Evolutionary conservation across 2,888 invertebrate species (phyloP).

Genomic region (Hypselothyrea guttata): DNA sequence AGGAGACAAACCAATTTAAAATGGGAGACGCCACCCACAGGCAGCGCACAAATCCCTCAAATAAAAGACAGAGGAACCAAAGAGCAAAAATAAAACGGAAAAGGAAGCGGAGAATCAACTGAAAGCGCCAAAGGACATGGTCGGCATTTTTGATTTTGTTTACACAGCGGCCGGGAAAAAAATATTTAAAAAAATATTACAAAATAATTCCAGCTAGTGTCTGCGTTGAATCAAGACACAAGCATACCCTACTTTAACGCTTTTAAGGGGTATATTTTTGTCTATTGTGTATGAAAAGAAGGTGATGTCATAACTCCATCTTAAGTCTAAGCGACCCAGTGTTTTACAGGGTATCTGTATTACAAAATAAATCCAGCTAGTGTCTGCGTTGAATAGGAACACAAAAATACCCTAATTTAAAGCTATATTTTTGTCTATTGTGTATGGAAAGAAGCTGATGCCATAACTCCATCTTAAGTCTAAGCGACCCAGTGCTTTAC

Average conservation of each 20-base stretch:
- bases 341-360: too few species aligned
- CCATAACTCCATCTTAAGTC: too few species aligned
- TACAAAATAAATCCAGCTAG: too few species aligned
- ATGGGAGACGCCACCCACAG: not conserved
- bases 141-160: slow-evolving; percentile 50
- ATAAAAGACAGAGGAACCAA: slow-evolving; percentile 17
- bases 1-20: slow-evolving; percentile 8
- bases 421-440: too few species aligned
- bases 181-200: slow-evolving; percentile 2
- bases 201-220: slow-evolving; percentile 19
- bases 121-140: slow-evolving; percentile 39
- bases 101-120: slow-evolving; percentile 1
- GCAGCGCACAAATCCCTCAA: slow-evolving; percentile 1
- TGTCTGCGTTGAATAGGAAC: too few species aligned
- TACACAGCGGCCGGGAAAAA: slow-evolving; percentile 30
- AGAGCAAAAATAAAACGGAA: slow-evolving; percentile 16
- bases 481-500: too few species aligned
- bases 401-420: too few species aligned
- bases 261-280: too few species aligned
- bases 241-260: not conserved
- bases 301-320: too few species aligned
- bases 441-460: too few species aligned
- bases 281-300: too few species aligned
- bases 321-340: too few species aligned
- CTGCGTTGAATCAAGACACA: not conserved